Conservation (phyloP, 2,113 vertebrate genomes). For the Actenoides lindsayi region DNA sequence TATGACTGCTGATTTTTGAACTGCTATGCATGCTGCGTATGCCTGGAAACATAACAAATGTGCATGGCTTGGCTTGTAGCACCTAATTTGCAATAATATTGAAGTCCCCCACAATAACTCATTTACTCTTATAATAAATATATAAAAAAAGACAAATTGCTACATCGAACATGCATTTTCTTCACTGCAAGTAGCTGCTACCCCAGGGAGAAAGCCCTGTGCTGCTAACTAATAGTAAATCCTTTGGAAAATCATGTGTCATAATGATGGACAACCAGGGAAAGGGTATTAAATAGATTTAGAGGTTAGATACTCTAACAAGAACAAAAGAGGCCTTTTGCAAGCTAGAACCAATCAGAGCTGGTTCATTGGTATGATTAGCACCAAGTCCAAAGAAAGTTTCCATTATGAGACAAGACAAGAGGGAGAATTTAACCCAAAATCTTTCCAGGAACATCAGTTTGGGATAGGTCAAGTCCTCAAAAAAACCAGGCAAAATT, state of each 20-base stretch:
- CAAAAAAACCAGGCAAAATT: neutral
- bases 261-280: constrained; percentile 86
- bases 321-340: constrained; percentile 83
- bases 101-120: constrained; percentile 85
- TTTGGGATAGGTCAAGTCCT: neutral
- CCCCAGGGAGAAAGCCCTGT: constrained; percentile 81
- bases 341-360: constrained; percentile 72
- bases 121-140: constrained; percentile 89
- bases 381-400: constrained; percentile 61
- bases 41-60: constrained; percentile 81
- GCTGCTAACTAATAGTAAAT: constrained; percentile 85
- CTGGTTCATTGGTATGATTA: constrained; percentile 65
- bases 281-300: constrained; percentile 86
- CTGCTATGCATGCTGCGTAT: constrained; percentile 71
- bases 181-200: constrained; percentile 82
- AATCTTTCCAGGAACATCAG: neutral
- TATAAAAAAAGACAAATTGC: constrained; percentile 91
- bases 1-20: constrained; percentile 72
- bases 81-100: constrained; percentile 87
- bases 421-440: constrained; percentile 33
- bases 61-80: constrained; percentile 74
- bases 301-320: constrained; percentile 83
- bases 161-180: constrained; percentile 85
- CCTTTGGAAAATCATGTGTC: constrained; percentile 88
- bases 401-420: constrained; percentile 41